A percentile compares a stretch with the other conserved stretches of the same genome.
Evolutionary conservation across 1,140 invertebrate species (phyloP).

Genomic region (Drosophila repletoides): DNA sequence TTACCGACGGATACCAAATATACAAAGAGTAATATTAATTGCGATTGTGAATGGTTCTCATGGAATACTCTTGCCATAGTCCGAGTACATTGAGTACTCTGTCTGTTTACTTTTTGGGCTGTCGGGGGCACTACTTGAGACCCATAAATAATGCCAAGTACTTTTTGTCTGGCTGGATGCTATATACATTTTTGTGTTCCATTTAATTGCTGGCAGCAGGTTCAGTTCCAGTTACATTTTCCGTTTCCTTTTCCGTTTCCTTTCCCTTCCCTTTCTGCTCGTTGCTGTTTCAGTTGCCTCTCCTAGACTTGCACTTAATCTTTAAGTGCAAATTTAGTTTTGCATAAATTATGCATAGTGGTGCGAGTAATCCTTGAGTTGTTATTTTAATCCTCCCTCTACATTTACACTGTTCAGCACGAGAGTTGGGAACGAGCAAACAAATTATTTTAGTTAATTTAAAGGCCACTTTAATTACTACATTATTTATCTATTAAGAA

Average conservation of each 20-base stretch:
- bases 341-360: conserved; percentile 64
- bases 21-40: conserved; percentile 54
- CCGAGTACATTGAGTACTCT: not conserved
- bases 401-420: too few species aligned
- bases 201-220: conserved; percentile 52
- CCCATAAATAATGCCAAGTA: conserved; percentile 72
- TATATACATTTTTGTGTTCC: conserved; percentile 46
- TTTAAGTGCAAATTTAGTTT: conserved; percentile 72
- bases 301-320: conserved; percentile 9
- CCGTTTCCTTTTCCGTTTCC: too few species aligned
- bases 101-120: not conserved
- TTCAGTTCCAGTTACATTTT: not conserved
- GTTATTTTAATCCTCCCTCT: conserved; percentile 3
- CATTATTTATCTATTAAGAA: too few species aligned
- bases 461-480: too few species aligned
- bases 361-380: not conserved
- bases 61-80: not conserved
- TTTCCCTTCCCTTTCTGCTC: not conserved
- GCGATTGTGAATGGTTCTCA: conserved; percentile 46
- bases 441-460: too few species aligned
- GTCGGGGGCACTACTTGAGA: conserved; percentile 45
- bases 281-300: not conserved
- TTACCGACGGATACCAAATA: too few species aligned
- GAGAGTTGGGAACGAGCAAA: too few species aligned
- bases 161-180: conserved; percentile 40